phyloP scores from a whole-genome alignment of 2,113 vertebrate species.

The Cochlearius cochlearius region DNA sequence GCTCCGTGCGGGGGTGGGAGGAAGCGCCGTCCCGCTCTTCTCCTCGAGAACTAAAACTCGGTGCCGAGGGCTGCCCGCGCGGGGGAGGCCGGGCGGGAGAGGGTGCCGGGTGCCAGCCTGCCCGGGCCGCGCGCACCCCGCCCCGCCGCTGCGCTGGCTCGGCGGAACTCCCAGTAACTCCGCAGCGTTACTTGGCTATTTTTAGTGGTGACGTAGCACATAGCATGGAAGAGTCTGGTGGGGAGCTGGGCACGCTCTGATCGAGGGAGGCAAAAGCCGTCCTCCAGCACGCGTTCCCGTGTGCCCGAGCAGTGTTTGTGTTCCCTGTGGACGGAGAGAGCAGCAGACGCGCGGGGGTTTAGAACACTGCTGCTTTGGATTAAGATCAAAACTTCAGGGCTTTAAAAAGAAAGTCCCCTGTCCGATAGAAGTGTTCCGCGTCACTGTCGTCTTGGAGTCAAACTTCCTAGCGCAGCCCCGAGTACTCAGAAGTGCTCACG shows the following conservation, averaged over 20 bases:
- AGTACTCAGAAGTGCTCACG: too few species aligned
- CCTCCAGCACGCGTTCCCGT: background rate
- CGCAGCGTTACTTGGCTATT: background rate
- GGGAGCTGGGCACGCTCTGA: background rate
- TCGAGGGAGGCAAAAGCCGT: background rate
- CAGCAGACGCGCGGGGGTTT: accelerated
- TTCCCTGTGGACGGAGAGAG: background rate
- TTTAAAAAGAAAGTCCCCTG: background rate
- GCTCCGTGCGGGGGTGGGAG: too few species aligned
- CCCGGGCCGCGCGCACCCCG: too few species aligned
- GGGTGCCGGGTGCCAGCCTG: too few species aligned
- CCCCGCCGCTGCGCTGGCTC: background rate
- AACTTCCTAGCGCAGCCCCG: too few species aligned
- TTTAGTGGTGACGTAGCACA: background rate
- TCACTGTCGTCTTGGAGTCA: background rate
- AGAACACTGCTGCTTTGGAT: background rate
- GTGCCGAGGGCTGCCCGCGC: too few species aligned
- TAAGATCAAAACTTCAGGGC: background rate
- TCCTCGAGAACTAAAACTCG: too few species aligned
- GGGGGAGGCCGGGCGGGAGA: too few species aligned
- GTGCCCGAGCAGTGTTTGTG: background rate
- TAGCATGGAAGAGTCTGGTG: background rate
- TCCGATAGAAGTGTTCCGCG: accelerated
- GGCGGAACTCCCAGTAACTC: background rate
- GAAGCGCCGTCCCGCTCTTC: too few species aligned